Conservation (phyloP, 2,888 invertebrate species). For the Temnothorax rugatulus region DNA sequence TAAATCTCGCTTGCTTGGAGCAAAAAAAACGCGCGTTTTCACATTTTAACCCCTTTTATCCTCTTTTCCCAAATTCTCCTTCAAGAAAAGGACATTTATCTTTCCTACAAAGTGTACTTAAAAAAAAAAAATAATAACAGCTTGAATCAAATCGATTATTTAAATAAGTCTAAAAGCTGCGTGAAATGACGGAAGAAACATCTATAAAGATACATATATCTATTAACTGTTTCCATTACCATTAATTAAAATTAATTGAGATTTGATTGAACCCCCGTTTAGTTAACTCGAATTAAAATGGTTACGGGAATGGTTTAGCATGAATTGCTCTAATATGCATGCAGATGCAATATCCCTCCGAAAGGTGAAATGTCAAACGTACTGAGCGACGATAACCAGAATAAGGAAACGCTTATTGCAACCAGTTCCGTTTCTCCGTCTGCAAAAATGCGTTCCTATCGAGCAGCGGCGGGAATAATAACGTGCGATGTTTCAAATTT, state of each 20-base stretch:
- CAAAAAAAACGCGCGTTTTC: not conserved
- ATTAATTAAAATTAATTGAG: not conserved
- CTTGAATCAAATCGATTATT: not conserved
- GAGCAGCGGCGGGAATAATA: not conserved
- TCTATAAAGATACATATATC: not conserved
- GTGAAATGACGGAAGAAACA: not conserved
- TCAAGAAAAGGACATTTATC: no score
- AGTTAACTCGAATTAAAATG: constrained; percentile 5
- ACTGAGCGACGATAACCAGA: not conserved
- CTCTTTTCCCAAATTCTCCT: not conserved
- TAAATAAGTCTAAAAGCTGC: not conserved
- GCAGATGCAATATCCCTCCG: not conserved
- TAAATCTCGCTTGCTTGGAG: constrained; percentile 29
- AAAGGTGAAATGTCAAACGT: constrained; percentile 24
- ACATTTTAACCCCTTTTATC: not conserved
- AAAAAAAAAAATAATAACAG: no score
- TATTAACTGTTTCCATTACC: not conserved
- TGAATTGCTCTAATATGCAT: constrained; percentile 10
- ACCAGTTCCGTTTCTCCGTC: not conserved
- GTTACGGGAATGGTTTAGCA: not conserved
- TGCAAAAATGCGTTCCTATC: not conserved
- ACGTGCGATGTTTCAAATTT: constrained; percentile 23
- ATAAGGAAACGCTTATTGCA: constrained; percentile 13
- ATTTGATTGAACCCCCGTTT: not conserved
- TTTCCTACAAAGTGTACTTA: not conserved